Conservation (phyloP, 2,113 vertebrate species). For the Alaudala cheleensis region DNA sequence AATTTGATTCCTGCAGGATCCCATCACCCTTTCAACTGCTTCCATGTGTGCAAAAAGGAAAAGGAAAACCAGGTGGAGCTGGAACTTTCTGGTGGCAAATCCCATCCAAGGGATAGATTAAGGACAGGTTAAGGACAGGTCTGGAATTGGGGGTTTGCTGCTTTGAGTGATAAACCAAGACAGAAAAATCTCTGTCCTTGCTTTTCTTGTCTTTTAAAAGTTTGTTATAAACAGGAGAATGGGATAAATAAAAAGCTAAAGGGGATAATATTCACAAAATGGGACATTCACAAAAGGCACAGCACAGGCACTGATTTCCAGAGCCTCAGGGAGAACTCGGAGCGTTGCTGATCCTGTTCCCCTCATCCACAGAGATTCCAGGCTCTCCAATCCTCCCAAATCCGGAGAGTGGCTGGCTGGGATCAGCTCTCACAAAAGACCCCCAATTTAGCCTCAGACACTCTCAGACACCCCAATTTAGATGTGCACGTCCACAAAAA, state of each 20-base stretch:
- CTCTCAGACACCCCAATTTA: not conserved
- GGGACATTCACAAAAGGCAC: not conserved
- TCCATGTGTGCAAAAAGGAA: not conserved
- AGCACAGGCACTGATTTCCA: not conserved
- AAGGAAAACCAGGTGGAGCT: not conserved
- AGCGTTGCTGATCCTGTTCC: not conserved
- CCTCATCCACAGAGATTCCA: not conserved
- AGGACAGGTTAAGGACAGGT: not conserved
- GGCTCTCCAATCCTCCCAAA: too few species aligned
- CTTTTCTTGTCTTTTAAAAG: not conserved
- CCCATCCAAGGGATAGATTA: too few species aligned
- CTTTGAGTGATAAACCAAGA: not conserved
- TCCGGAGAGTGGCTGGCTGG: fast-evolving
- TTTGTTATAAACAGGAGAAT: not conserved
- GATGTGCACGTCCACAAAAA: not conserved
- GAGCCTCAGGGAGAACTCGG: not conserved
- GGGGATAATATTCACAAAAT: not conserved
- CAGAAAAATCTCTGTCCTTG: not conserved
- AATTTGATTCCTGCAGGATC: too few species aligned
- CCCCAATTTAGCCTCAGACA: not conserved
- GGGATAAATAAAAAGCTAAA: not conserved
- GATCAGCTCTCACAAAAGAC: not conserved
- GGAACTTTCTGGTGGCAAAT: not conserved
- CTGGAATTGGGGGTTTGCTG: not conserved
- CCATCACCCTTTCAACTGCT: not conserved